Evolutionary conservation across 2,888 invertebrate genomes (phyloP), one percentile per base, ranked within the genome.

Genomic region (Autographa pulchrina): DNA sequence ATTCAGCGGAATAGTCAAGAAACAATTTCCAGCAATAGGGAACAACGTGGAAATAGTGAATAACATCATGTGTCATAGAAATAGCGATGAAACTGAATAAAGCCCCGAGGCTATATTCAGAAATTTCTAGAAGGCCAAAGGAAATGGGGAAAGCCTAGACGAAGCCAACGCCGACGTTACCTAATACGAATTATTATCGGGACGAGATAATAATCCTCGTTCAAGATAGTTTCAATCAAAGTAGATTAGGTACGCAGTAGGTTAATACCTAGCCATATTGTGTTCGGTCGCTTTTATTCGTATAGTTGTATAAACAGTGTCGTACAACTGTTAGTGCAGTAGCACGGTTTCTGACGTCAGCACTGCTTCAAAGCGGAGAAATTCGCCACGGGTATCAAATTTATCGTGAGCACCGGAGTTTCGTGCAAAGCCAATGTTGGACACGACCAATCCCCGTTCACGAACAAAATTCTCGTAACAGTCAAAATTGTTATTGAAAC

Each of bases 351-450:
- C 62, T 80, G 74, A 72, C 68, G 81, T 72, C 78, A 72, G 64
- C 62, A 70, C 74, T 81, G 83, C 85, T 84, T 86, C 84, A 83
- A 86, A 88, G 82, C 80, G 75, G 70, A 66, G 74, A 70, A 80
- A 87, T 91, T 91, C 84, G 90, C 77, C 74, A 86, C 88, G 91
- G 87, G 86, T 82, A 88, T 90, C 85, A 86, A 85, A 86, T 86
- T 86, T 81, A 85, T 85, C 84, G 81, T 86, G 82, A 84, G 77
- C 77, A 67, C 74, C 58, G 69, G 66, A 74, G 79, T 77, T 78
- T 82, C 82, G 86, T 84, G 88, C 88, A 86, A 84, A 86, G 77
- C 89, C 85, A 89, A 91, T 88, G 85, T 84, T 80, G 77, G 84
- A 83, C 86, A 85, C 86, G 87, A 86, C 81, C 69, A 71, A 72